Base-by-base conservation (phyloP, 2,113 vertebrate genomes). In the Nothobranchius furzeri region DNA sequence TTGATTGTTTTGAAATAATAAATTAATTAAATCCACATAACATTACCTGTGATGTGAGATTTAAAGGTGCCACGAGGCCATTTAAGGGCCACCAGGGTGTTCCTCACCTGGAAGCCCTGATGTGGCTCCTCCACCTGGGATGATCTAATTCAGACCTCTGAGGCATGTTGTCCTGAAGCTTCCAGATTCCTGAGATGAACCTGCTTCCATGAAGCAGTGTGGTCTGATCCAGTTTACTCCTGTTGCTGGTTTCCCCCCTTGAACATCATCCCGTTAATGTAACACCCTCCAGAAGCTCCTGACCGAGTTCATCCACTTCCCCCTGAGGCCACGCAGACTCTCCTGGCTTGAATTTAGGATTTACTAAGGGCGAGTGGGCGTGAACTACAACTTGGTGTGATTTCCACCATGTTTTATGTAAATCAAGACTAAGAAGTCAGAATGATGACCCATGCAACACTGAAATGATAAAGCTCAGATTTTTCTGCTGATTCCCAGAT, bases 281-380 rank as follows among this genome's bases (percentile, higher is more conserved):
- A 1, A 63, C 60, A 50, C 25, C 12, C 60, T 62, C 63, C 64
- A 69, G 46, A 68, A 60, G 64, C 71, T 73, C 40, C 51, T 4
- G 53, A 61, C 56, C 4, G 50, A n/a, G 17, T 80, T 83, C 57
- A 83, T 78, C 54, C 15, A 65, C 56, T 36, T 63, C 46, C 53
- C 45, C 60, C 40, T 57, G 15, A 71, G 78, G 49, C 49, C 49
- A 42, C 36, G 60, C 49, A 59, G 56, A 62, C 66, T 30, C 42
- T 1, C 73, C 61, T 75, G 58, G 52, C 60, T 56, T 61, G 75
- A 74, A 71, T 81, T 59, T 11, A 63, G 45, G 43, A 56, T 46
- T 7, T 67, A 60, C 59, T 15, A 57, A 45, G 62, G 30, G 42
- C 63, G 6, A 58, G 42, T 46, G 12, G 12, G 43, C 30, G 5